Percentiles rank a stretch among this genome's conserved stretches.
phyloP scores from a whole-genome alignment of 2,113 vertebrate species.

The Antechinus stuartii region DNA sequence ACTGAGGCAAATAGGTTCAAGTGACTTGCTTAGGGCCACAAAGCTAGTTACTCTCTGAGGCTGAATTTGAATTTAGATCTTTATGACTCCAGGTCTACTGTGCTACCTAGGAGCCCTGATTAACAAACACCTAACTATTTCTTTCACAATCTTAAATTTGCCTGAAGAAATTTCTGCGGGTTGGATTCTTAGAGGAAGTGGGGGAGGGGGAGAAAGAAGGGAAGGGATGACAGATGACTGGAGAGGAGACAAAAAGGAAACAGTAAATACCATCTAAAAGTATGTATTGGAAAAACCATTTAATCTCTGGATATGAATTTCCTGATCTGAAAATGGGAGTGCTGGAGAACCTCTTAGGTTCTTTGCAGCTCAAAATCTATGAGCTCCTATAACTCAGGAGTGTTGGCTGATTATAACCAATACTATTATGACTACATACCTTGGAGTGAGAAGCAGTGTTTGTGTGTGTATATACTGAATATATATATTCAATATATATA shows the following conservation, averaged over 20 bases:
- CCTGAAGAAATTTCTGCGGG: not conserved
- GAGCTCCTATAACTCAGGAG: not conserved
- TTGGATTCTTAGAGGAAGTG: not conserved
- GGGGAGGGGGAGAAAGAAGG: too few species aligned
- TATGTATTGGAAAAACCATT: not conserved
- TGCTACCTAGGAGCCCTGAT: not conserved
- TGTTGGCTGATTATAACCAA: not conserved
- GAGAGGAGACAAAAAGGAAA: not conserved
- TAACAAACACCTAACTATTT: not conserved
- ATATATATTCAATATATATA: not conserved
- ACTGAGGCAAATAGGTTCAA: not conserved
- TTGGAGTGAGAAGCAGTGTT: not conserved
- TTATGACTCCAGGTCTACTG: not conserved
- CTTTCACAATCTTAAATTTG: not conserved
- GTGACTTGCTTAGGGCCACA: not conserved
- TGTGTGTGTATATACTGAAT: not conserved
- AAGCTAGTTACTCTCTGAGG: not conserved
- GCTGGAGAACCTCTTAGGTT: not conserved
- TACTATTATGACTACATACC: not conserved
- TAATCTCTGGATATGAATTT: not conserved
- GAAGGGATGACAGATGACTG: too few species aligned
- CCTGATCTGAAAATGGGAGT: not conserved
- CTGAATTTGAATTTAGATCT: too few species aligned
- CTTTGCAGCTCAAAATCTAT: not conserved
- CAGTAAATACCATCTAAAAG: not conserved